Percentiles rank a stretch among this genome's conserved stretches.
Conservation (phyloP, 2,113 vertebrate genomes). For the Hylia prasina region DNA sequence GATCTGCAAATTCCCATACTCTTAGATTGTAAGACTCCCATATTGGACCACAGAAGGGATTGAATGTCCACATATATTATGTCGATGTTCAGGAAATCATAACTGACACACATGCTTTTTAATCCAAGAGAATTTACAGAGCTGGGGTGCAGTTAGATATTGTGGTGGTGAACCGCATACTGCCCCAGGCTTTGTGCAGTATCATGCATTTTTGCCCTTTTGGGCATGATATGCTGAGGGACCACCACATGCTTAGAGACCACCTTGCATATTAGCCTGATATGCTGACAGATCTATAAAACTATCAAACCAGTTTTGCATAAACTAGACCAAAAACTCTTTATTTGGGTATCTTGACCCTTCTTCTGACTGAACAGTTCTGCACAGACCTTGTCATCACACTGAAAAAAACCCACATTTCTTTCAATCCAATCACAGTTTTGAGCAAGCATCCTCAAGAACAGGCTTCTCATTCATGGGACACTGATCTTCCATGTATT, state of each 20-base stretch:
- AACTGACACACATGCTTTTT: not conserved
- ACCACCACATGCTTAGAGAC: too few relatives aligned
- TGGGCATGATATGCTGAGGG: too few relatives aligned
- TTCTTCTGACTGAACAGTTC: not conserved
- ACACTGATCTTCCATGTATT: not conserved
- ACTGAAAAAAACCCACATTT: not conserved
- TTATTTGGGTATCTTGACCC: not conserved
- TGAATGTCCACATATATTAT: not conserved
- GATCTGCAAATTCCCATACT: not conserved
- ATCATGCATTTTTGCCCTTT: not conserved
- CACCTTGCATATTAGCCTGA: too few relatives aligned
- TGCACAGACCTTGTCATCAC: not conserved
- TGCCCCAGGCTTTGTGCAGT: not conserved
- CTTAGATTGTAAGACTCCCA: not conserved
- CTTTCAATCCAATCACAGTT: not conserved
- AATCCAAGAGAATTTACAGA: not conserved
- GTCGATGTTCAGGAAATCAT: not conserved
- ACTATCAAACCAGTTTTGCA: not conserved
- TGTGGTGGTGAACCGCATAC: not conserved
- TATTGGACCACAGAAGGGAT: not conserved
- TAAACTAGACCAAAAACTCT: not conserved
- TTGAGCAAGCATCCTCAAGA: not conserved
- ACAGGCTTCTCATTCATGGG: not conserved
- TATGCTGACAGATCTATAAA: not conserved
- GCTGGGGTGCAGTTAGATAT: not conserved